phyloP scores from a whole-genome alignment of 2,888 invertebrate species.

The Cepaea hortensis region DNA sequence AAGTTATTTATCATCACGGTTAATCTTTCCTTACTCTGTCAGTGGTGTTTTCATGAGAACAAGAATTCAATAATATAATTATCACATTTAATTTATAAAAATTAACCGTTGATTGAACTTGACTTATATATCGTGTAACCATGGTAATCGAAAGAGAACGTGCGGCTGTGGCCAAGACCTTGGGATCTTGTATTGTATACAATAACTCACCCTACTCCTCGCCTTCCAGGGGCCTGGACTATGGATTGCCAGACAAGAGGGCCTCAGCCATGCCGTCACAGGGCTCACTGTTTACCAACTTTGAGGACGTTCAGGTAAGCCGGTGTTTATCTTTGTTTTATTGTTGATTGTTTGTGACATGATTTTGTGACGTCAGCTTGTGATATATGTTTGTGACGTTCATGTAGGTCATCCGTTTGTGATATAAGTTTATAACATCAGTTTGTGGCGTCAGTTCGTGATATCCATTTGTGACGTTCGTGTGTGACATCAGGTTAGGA shows the following conservation, averaged over 20 bases:
- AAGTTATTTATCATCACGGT: not conserved
- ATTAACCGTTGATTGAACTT: not conserved
- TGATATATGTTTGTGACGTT: too few species aligned
- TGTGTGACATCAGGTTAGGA: too few species aligned
- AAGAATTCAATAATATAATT: not conserved
- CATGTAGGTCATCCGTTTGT: too few species aligned
- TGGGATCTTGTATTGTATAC: constrained; percentile 59
- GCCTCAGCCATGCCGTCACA: constrained; percentile 73
- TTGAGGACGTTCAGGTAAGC: constrained; percentile 76
- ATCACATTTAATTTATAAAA: not conserved
- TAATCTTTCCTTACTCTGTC: not conserved
- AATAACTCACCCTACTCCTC: constrained; percentile 60
- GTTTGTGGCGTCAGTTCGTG: too few species aligned
- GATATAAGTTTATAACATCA: too few species aligned
- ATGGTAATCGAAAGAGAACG: constrained; percentile 45
- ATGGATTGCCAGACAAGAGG: constrained; percentile 65
- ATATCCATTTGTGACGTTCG: too few species aligned
- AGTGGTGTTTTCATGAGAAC: not conserved
- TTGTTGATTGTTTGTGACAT: too few species aligned
- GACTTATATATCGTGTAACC: constrained; percentile 8
- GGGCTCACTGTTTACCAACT: constrained; percentile 76
- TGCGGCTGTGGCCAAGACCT: constrained; percentile 52
- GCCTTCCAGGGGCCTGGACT: constrained; percentile 66
- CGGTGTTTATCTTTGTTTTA: not conserved
- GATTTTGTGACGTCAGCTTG: too few species aligned